Evolutionary conservation across 2,888 invertebrate genomes (phyloP).

Genomic region (Oasisia sp.): DNA sequence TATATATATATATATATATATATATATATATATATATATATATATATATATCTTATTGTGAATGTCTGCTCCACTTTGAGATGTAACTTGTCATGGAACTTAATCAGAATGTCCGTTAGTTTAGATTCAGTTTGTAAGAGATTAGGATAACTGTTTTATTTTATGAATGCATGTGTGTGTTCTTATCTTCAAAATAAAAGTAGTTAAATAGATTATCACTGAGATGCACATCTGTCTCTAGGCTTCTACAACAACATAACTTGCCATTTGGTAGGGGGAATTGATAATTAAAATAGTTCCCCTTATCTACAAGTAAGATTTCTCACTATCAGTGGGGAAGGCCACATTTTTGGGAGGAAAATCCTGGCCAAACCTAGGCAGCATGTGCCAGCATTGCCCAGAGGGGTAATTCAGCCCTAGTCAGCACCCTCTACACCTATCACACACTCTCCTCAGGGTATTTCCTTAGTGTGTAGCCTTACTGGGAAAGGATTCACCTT

Average conservation of each 20-base stretch:
- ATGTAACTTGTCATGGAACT: background rate
- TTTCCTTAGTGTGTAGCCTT: background rate
- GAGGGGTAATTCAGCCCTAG: background rate
- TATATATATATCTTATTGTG: no score
- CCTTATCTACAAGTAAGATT: background rate
- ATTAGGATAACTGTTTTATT: background rate
- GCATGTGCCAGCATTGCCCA: background rate
- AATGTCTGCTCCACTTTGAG: background rate
- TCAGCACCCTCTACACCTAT: background rate
- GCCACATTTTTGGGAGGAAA: background rate
- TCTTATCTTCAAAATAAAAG: background rate
- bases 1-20: no score
- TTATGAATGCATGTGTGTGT: background rate
- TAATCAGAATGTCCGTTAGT: background rate
- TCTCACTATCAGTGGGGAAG: background rate
- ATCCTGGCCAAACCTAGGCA: background rate
- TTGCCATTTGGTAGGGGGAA: background rate
- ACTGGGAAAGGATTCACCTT: background rate
- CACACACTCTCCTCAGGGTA: background rate
- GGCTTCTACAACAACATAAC: background rate
- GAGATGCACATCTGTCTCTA: background rate
- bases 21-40: no score
- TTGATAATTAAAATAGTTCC: background rate
- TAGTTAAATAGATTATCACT: background rate
- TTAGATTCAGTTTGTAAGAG: background rate